Evolutionary conservation across 2,797 vertebrate species (phyloP).

Genomic region (Phyllotis vaccarum): DNA sequence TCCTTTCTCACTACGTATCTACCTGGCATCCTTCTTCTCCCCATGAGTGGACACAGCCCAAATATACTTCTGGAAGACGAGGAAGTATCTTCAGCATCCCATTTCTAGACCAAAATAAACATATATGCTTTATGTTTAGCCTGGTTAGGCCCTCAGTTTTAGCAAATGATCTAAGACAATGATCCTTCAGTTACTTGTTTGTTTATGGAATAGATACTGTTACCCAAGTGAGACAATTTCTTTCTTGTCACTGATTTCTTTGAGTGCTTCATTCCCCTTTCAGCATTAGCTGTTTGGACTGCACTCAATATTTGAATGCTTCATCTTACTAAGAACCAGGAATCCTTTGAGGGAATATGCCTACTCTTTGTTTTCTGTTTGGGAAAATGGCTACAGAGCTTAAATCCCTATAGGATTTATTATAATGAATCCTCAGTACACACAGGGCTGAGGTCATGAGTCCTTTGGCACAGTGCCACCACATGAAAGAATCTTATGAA

Average conservation of each 20-base stretch:
- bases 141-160: not conserved
- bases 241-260: not conserved
- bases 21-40: not conserved
- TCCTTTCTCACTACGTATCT: not conserved
- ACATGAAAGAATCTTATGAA: slow-evolving; percentile 18
- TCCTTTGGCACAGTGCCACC: not conserved
- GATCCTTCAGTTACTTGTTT: not conserved
- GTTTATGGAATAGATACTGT: not conserved
- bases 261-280: not conserved
- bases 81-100: not conserved
- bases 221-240: not conserved
- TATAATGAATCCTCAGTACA: not conserved
- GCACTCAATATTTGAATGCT: not conserved
- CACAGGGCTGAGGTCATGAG: not conserved
- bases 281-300: not conserved
- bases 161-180: not conserved
- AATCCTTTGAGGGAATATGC: not conserved
- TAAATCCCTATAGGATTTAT: not conserved
- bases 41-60: not conserved
- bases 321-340: not conserved
- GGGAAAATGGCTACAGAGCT: not conserved
- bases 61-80: not conserved
- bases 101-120: not conserved
- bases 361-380: not conserved
- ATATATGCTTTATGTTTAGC: not conserved